Percentiles rank a stretch among this genome's conserved stretches.
Evolutionary conservation across 2,113 vertebrate species (phyloP).

Genomic region (Drymodes brunneopygia): DNA sequence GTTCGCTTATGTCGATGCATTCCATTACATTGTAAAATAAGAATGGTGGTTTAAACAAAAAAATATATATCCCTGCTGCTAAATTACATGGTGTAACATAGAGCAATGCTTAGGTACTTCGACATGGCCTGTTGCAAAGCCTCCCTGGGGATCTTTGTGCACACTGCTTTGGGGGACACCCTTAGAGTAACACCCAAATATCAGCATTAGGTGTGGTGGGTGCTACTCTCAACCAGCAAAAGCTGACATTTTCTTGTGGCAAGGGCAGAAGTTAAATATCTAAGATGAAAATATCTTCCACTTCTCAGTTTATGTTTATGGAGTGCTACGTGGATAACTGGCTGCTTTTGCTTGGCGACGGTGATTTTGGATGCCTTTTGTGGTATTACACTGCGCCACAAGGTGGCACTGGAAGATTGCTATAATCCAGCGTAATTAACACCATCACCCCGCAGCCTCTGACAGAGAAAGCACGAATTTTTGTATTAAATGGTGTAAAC

Average conservation of each 20-base stretch:
- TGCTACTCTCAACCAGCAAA: background rate
- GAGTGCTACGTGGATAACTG: background rate
- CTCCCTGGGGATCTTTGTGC: background rate
- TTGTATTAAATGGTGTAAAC: conserved; percentile 35
- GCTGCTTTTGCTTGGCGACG: background rate
- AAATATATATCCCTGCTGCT: background rate
- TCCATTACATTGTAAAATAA: background rate
- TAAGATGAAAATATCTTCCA: background rate
- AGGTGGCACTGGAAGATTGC: conserved; percentile 74
- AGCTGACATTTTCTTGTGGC: background rate
- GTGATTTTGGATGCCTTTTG: background rate
- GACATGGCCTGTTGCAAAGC: background rate
- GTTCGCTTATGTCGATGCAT: background rate
- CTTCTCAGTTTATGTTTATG: background rate
- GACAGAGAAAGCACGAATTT: conserved; percentile 3
- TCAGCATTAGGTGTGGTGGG: background rate
- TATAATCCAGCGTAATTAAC: conserved; percentile 59
- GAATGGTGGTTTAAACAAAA: background rate
- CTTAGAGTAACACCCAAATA: background rate
- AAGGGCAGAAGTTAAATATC: background rate
- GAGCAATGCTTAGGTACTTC: background rate
- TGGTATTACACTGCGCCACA: conserved; percentile 27
- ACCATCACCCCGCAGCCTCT: background rate
- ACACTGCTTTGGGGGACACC: background rate
- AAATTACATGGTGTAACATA: background rate